These are phyloP conservation scores for Drosophila cognata DNA, from an alignment of 2,888 invertebrate genomes.

Conservation along the genomic window DNA sequence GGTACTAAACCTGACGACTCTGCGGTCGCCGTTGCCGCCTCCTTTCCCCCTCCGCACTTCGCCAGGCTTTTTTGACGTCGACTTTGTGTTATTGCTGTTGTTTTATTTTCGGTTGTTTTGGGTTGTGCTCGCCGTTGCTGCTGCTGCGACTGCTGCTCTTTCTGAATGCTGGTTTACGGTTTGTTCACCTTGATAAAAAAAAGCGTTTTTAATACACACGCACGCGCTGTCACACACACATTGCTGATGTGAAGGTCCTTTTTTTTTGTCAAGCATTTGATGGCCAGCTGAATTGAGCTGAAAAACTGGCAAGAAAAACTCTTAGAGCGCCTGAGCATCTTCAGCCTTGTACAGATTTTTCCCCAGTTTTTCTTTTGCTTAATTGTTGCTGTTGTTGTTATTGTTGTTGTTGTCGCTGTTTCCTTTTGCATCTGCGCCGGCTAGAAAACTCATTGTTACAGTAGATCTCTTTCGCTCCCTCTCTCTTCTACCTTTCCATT, in stretches of 20 bases:
- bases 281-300: slow-evolving; percentile 54
- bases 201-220: slow-evolving; percentile 62
- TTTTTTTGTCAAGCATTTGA: slow-evolving; percentile 48
- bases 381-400: slow-evolving; percentile 43
- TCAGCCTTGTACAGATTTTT: slow-evolving; percentile 72
- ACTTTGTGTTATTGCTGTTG: slow-evolving; percentile 20
- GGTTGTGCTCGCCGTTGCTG: slow-evolving; percentile 4
- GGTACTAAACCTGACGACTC: slow-evolving; percentile 66
- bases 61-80: slow-evolving; percentile 44
- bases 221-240: slow-evolving; percentile 56
- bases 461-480: slow-evolving; percentile 43
- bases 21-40: slow-evolving; percentile 29
- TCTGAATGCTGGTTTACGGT: slow-evolving; percentile 65
- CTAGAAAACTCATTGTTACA: slow-evolving; percentile 45
- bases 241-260: slow-evolving; percentile 67
- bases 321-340: slow-evolving; percentile 56
- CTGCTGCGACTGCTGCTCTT: slow-evolving; percentile 33
- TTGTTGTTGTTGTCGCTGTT: slow-evolving; percentile 28
- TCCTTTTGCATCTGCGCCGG: slow-evolving; percentile 69
- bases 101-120: slow-evolving; percentile 28
- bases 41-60: slow-evolving; percentile 10
- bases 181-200: slow-evolving; percentile 75
- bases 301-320: slow-evolving; percentile 33
- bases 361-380: slow-evolving; percentile 54
- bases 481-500: slow-evolving; percentile 42